phyloP scores from a whole-genome alignment of 2,888 invertebrate species.

The Idaea straminata region DNA sequence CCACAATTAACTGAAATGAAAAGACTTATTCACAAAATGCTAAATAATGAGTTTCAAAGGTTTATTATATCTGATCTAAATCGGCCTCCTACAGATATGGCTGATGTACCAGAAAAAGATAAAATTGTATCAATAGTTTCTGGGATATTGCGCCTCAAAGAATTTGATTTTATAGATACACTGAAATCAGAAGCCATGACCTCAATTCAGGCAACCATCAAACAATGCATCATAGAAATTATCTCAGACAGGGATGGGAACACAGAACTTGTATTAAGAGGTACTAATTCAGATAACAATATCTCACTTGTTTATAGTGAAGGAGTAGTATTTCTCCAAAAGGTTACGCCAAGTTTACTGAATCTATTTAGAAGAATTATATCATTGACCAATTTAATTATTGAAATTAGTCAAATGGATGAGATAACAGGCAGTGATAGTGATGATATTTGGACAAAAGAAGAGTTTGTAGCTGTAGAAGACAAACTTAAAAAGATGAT shows the following conservation, averaged over 20 bases:
- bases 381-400: slow-evolving; percentile 87
- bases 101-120: slow-evolving; percentile 88
- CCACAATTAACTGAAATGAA: slow-evolving; percentile 98
- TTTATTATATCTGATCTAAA: slow-evolving; percentile 95
- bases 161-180: slow-evolving; percentile 92
- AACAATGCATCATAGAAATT: slow-evolving; percentile 91
- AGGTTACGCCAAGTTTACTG: slow-evolving; percentile 83
- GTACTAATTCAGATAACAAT: slow-evolving; percentile 64
- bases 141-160: slow-evolving; percentile 92
- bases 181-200: slow-evolving; percentile 94
- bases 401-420: slow-evolving; percentile 84
- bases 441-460: slow-evolving; percentile 85
- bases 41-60: slow-evolving; percentile 95
- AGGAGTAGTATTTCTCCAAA: slow-evolving; percentile 84
- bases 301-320: slow-evolving; percentile 81
- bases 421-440: slow-evolving; percentile 80
- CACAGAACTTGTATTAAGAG: slow-evolving; percentile 70
- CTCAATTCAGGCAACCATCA: slow-evolving; percentile 92
- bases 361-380: slow-evolving; percentile 87
- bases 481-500: slow-evolving; percentile 88
- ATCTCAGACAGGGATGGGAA: slow-evolving; percentile 70
- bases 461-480: slow-evolving; percentile 85
- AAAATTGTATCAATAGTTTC: slow-evolving; percentile 93
- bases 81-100: slow-evolving; percentile 83
- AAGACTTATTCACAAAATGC: slow-evolving; percentile 97